A percentile compares a stretch with the other conserved stretches of the same genome.
Conservation (phyloP, 2,888 invertebrate genomes). For the Taphrorychus bicolor region DNA sequence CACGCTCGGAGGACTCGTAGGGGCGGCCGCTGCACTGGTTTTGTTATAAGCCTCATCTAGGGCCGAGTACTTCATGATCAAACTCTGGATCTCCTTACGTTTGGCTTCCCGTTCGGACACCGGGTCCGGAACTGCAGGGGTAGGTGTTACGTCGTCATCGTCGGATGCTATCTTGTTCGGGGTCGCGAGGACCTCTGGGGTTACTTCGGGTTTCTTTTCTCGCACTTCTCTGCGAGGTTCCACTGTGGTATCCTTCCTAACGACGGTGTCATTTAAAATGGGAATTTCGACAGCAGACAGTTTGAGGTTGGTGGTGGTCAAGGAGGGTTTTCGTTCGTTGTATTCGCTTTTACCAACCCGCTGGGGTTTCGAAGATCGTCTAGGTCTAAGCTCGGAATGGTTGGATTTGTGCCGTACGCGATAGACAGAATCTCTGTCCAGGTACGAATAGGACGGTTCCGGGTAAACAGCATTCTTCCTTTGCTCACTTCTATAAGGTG, state of each 20-base stretch:
- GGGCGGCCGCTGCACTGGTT: constrained; percentile 58
- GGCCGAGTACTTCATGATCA: constrained; percentile 84
- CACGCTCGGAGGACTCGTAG: constrained; percentile 43
- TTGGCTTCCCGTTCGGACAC: constrained; percentile 78
- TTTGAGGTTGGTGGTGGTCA: constrained; percentile 59
- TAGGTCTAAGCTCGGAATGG: constrained; percentile 57
- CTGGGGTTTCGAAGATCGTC: constrained; percentile 62
- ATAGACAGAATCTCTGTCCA: constrained; percentile 55
- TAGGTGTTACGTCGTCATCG: constrained; percentile 56
- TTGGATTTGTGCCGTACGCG: constrained; percentile 56
- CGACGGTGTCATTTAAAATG: constrained; percentile 25
- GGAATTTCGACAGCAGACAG: constrained; percentile 65
- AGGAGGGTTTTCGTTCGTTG: constrained; percentile 65
- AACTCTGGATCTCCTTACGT: constrained; percentile 81
- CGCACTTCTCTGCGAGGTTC: not conserved
- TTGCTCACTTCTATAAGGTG: constrained; percentile 66
- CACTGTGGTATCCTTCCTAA: not conserved
- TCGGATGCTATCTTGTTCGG: constrained; percentile 42
- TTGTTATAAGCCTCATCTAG: constrained; percentile 73
- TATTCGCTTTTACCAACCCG: constrained; percentile 70
- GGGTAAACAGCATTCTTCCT: constrained; percentile 45
- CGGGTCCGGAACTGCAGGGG: constrained; percentile 63
- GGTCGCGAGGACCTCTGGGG: constrained; percentile 33
- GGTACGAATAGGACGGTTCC: constrained; percentile 56
- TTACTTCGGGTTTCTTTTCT: not conserved